A percentile compares a stretch with the other conserved stretches of the same genome.
phyloP scores from a whole-genome alignment of 2,888 invertebrate species.

The Gnatocerus cornutus region DNA sequence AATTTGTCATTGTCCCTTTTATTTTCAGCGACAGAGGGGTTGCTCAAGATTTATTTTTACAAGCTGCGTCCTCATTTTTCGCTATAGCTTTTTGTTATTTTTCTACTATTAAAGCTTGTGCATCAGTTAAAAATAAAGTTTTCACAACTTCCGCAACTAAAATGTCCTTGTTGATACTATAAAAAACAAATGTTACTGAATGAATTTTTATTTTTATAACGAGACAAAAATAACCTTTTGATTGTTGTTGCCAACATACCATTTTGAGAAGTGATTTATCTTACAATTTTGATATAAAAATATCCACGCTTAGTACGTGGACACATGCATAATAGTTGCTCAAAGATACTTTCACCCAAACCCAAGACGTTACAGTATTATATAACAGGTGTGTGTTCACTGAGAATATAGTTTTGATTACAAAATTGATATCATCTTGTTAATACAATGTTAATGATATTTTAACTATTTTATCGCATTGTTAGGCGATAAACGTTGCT shows the following conservation, averaged over 20 bases:
- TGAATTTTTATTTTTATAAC: not conserved
- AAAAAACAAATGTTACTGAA: slow-evolving; percentile 1
- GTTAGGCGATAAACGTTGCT: not conserved
- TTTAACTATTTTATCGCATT: slow-evolving; percentile 2
- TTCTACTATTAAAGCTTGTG: not conserved
- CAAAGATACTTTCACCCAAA: slow-evolving; percentile 66
- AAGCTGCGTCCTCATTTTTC: not conserved
- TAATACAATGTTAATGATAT: not conserved
- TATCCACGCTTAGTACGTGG: slow-evolving; percentile 8
- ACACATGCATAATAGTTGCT: slow-evolving; percentile 54
- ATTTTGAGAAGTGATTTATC: not conserved
- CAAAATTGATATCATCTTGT: slow-evolving; percentile 24
- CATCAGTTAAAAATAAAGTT: not conserved
- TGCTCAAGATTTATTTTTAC: slow-evolving; percentile 1
- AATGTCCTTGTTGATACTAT: slow-evolving; percentile 1
- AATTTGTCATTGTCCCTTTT: not conserved
- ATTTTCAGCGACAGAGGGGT: not conserved
- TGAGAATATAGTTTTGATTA: slow-evolving; percentile 58
- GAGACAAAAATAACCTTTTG: not conserved
- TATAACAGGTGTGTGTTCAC: slow-evolving; percentile 60
- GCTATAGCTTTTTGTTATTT: no score
- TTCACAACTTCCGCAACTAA: slow-evolving; percentile 1
- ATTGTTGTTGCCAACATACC: not conserved
- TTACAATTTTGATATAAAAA: slow-evolving; percentile 2
- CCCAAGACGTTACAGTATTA: slow-evolving; percentile 67